Percentiles rank a stretch among this genome's conserved stretches.
Evolutionary conservation across 2,888 invertebrate genomes (phyloP).

Genomic region (Tetheella fluctuosa): DNA sequence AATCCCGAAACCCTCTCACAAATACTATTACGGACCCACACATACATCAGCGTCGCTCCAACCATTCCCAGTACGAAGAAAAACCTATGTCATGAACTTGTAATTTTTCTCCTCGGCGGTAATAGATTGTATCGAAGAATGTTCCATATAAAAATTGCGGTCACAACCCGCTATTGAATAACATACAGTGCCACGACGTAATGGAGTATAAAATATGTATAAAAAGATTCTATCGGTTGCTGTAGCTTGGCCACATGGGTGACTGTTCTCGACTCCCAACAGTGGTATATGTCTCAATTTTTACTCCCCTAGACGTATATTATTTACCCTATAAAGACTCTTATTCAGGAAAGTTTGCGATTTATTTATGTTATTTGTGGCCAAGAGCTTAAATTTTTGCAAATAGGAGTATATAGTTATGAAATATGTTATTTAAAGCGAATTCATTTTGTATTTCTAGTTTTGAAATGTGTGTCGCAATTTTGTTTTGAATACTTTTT

Average conservation of each 20-base stretch:
- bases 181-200: conserved; percentile 57
- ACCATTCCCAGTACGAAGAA: conserved; percentile 34
- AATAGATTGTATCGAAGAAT: conserved; percentile 59
- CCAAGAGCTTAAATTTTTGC: conserved; percentile 60
- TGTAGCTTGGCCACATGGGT: conserved; percentile 57
- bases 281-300: conserved; percentile 80
- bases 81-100: conserved; percentile 59
- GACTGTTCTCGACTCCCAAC: conserved; percentile 70
- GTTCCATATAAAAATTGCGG: conserved; percentile 47
- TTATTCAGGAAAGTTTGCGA: conserved; percentile 71
- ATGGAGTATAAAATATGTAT: conserved; percentile 75
- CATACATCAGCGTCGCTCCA: conserved; percentile 33
- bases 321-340: conserved; percentile 78
- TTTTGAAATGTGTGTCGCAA: neutral
- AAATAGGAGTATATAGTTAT: conserved; percentile 35
- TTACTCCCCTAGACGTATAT: conserved; percentile 73
- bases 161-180: conserved; percentile 55
- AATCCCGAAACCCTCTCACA: conserved; percentile 22
- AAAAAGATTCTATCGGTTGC: conserved; percentile 48
- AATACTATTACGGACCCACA: conserved; percentile 31
- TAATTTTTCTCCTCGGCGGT: conserved; percentile 55
- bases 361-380: conserved; percentile 71
- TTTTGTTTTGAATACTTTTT: neutral
- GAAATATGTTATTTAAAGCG: conserved; percentile 24
- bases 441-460: neutral